Conservation (phyloP, 2,888 invertebrate species). For the Apamea epomidion region DNA sequence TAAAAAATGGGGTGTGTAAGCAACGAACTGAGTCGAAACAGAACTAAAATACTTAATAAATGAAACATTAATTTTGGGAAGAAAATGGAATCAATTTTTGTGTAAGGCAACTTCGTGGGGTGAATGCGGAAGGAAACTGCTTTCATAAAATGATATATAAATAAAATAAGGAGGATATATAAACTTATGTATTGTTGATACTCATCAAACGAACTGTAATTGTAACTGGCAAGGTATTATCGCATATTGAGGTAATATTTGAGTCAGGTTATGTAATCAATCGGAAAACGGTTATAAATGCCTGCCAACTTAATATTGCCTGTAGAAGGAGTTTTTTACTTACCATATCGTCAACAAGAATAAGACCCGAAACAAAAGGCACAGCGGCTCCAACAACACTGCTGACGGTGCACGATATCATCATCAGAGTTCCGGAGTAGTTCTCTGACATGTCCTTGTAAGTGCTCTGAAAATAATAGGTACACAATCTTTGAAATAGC, state of each 20-base stretch:
- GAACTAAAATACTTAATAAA: background rate
- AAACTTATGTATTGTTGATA: too few relatives aligned
- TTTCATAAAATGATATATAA: background rate
- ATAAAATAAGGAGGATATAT: background rate
- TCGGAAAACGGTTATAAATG: too few relatives aligned
- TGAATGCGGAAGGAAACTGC: background rate
- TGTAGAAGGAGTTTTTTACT: conserved; percentile 26
- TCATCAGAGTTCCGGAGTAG: conserved; percentile 76
- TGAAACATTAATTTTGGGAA: background rate
- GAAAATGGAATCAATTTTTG: background rate
- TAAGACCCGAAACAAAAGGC: conserved; percentile 75
- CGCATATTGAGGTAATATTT: too few relatives aligned
- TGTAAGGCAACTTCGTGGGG: background rate
- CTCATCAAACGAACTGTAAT: too few relatives aligned
- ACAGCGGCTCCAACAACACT: conserved; percentile 75
- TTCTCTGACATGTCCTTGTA: conserved; percentile 82
- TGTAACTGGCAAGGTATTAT: too few relatives aligned
- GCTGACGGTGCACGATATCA: conserved; percentile 76
- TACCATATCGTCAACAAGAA: conserved; percentile 76
- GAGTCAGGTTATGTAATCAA: too few relatives aligned
- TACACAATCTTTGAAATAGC: background rate
- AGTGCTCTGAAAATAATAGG: conserved; percentile 72
- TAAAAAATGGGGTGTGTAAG: too few relatives aligned
- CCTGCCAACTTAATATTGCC: background rate
- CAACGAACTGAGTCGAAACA: background rate